Percentiles rank a stretch among this genome's conserved stretches.
Evolutionary conservation across 2,888 invertebrate species (phyloP).

Genomic region (Prosapia bicincta): DNA sequence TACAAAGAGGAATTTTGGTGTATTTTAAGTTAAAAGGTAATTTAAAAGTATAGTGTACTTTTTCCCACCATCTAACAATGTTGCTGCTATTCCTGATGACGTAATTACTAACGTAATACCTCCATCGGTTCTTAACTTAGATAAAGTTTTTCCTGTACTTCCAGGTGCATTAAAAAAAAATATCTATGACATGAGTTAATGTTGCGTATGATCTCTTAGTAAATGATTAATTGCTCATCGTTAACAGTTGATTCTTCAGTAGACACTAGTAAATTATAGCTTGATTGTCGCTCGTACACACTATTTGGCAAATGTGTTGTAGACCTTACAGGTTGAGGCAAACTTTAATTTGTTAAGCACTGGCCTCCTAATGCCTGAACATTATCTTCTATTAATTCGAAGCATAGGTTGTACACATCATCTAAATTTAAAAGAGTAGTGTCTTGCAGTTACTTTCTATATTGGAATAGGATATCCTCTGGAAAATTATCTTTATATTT

Average conservation of each 20-base stretch:
- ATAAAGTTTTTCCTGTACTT: conserved; percentile 44
- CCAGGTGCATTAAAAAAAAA: conserved; percentile 44
- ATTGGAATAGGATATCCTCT: background rate
- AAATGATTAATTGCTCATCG: background rate
- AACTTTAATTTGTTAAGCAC: background rate
- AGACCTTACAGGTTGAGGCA: background rate
- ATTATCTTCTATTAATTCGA: conserved; percentile 20
- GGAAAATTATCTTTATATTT: background rate
- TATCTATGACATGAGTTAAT: conserved; percentile 7
- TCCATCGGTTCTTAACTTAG: conserved; percentile 34
- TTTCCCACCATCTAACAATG: background rate
- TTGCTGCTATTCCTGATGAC: background rate
- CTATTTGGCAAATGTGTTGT: background rate
- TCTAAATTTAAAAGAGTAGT: conserved; percentile 33
- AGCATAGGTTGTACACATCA: conserved; percentile 36
- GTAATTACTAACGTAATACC: background rate
- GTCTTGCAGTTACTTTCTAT: background rate
- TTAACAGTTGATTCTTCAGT: no score
- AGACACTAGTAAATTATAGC: conserved; percentile 18
- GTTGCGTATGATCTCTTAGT: conserved; percentile 13
- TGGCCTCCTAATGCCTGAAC: conserved; percentile 4
- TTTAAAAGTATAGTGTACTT: conserved; percentile 4
- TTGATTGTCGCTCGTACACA: background rate
- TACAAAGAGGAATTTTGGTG: background rate
- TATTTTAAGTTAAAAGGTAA: background rate